These are phyloP conservation scores for Charina bottae DNA, from an alignment of 2,113 vertebrate species.

Conservation along the genomic window DNA sequence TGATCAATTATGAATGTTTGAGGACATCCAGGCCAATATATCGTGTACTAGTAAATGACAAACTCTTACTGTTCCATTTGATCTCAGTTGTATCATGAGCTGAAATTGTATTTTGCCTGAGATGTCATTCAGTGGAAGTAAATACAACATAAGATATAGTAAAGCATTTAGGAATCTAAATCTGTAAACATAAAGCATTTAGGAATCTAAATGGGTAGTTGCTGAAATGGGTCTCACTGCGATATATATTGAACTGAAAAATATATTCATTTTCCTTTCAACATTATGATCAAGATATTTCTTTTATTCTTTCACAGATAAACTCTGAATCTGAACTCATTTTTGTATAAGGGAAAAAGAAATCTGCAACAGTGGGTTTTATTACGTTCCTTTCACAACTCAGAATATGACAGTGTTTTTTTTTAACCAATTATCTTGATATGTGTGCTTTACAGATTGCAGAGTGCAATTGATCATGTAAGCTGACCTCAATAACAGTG, in stretches of 20 bases:
- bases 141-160: conserved; percentile 40
- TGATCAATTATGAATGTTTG: conserved; percentile 16
- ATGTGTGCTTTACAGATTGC: conserved; percentile 50
- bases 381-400: conserved; percentile 36
- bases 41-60: accelerated
- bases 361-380: conserved; percentile 19
- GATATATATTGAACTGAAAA: neutral
- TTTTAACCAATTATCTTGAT: conserved; percentile 59
- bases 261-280: conserved; percentile 1
- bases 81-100: conserved; percentile 6
- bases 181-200: neutral
- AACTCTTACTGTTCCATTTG: neutral
- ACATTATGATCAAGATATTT: neutral
- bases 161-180: neutral
- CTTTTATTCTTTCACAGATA: neutral
- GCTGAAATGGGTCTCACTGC: neutral
- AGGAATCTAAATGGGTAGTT: neutral
- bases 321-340: conserved; percentile 7
- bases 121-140: conserved; percentile 34
- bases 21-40: conserved; percentile 13
- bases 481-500: conserved; percentile 64
- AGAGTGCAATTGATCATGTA: conserved; percentile 36
- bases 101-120: conserved; percentile 29
- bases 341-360: conserved; percentile 11
- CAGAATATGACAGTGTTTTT: conserved; percentile 36